phyloP scores from a whole-genome alignment of 2,797 vertebrate species.

The Acanthornis magna region DNA sequence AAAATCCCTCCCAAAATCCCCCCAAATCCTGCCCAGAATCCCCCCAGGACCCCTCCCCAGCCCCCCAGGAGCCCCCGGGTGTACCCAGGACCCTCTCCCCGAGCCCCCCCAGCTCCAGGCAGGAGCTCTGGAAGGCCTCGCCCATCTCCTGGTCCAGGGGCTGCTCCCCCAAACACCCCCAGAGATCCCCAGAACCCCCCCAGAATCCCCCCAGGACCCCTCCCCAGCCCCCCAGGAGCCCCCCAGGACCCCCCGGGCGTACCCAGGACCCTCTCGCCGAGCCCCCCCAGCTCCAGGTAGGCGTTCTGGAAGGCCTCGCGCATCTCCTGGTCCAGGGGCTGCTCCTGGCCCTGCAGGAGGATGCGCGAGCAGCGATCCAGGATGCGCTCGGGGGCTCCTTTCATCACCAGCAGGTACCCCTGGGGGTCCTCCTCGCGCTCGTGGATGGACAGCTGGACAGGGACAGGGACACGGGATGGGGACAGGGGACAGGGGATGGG shows the following conservation, averaged over 20 bases:
- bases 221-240: too few species aligned
- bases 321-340: constrained; percentile 7
- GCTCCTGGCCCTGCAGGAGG: constrained; percentile 85
- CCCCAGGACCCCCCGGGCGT: too few species aligned
- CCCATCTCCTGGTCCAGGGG: background rate
- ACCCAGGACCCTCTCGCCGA: too few species aligned
- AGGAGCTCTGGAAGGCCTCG: background rate
- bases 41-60: too few species aligned
- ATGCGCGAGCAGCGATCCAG: constrained; percentile 90
- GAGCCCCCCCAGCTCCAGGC: background rate
- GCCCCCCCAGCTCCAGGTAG: too few species aligned
- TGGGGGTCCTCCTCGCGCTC: constrained; percentile 83
- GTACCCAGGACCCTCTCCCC: background rate
- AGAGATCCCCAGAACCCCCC: too few species aligned
- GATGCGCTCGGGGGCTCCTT: constrained; percentile 92
- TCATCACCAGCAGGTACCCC: constrained; percentile 90
- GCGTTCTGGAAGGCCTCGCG: background rate
- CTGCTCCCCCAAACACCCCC: background rate
- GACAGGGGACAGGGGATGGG: background rate
- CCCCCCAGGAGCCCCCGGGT: too few species aligned
- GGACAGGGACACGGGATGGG: too few species aligned
- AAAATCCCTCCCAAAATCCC: too few species aligned
- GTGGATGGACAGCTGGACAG: constrained; percentile 87
- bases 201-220: too few species aligned
- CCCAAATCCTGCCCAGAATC: too few species aligned